Percentiles rank a stretch among this genome's conserved stretches.
Evolutionary conservation across 2,113 vertebrate genomes (phyloP).

Genomic region (Centrocercus urophasianus): DNA sequence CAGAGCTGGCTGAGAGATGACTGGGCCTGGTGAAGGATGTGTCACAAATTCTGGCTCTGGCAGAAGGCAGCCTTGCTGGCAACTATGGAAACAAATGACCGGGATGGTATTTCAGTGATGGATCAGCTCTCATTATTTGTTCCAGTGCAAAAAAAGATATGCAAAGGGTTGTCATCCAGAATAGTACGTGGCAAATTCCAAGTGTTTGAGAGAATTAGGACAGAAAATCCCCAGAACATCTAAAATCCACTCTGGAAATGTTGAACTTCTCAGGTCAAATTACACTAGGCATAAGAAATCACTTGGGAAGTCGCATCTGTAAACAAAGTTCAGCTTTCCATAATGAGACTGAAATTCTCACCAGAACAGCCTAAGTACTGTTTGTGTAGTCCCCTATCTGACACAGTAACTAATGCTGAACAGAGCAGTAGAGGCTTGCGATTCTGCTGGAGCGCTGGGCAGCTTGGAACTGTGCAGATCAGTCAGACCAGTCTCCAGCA

Average conservation of each 20-base stretch:
- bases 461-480: not conserved
- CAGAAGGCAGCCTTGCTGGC: not conserved
- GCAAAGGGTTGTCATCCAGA: not conserved
- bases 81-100: slow-evolving; percentile 2
- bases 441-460: not conserved
- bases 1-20: not conserved
- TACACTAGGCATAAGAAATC: not conserved
- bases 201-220: not conserved
- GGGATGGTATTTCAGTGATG: not conserved
- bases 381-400: not conserved
- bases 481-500: not conserved
- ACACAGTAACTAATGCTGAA: not conserved
- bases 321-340: not conserved
- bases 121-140: not conserved
- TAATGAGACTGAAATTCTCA: not conserved
- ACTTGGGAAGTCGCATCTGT: not conserved
- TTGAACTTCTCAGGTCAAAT: not conserved
- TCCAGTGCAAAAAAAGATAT: not conserved
- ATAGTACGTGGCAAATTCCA: not conserved
- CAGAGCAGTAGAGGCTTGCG: not conserved
- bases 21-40: not conserved
- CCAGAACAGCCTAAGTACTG: not conserved
- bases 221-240: not conserved
- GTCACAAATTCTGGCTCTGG: not conserved
- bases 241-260: not conserved